These are phyloP conservation scores for Malaclemys terrapin DNA, from an alignment of 2,113 vertebrate genomes.

Conservation along the genomic window DNA sequence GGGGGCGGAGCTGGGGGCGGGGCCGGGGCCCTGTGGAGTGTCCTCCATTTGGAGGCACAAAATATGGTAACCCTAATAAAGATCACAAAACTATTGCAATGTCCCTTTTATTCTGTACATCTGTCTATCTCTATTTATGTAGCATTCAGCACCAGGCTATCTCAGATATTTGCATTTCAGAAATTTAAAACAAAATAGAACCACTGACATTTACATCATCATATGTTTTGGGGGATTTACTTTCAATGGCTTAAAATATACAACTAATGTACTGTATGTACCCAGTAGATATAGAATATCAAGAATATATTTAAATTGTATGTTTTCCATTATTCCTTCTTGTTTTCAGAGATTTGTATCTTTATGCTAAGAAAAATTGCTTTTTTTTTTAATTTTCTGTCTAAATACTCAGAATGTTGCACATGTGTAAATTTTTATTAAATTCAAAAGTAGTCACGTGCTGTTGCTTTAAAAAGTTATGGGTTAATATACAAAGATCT, in stretches of 20 bases:
- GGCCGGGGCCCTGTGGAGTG: too few species aligned
- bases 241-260: background rate
- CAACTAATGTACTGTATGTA: background rate
- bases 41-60: too few species aligned
- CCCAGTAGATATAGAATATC: background rate
- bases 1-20: too few species aligned
- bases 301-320: background rate
- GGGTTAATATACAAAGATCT: background rate
- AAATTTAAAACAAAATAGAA: background rate
- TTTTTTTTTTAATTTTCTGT: background rate
- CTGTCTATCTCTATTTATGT: background rate
- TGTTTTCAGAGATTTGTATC: background rate
- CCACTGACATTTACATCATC: background rate
- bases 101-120: background rate
- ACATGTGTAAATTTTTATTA: background rate
- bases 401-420: background rate
- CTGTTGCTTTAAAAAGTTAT: background rate
- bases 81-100: background rate
- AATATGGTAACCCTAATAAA: too few species aligned
- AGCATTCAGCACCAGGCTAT: background rate
- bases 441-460: background rate
- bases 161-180: background rate
- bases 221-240: background rate
- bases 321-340: background rate
- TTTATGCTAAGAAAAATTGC: background rate